Percentiles rank a stretch among this genome's conserved stretches.
These are phyloP conservation scores for Drosophila melanica DNA, from an alignment of 1,140 invertebrate genomes.

Conservation along the genomic window DNA sequence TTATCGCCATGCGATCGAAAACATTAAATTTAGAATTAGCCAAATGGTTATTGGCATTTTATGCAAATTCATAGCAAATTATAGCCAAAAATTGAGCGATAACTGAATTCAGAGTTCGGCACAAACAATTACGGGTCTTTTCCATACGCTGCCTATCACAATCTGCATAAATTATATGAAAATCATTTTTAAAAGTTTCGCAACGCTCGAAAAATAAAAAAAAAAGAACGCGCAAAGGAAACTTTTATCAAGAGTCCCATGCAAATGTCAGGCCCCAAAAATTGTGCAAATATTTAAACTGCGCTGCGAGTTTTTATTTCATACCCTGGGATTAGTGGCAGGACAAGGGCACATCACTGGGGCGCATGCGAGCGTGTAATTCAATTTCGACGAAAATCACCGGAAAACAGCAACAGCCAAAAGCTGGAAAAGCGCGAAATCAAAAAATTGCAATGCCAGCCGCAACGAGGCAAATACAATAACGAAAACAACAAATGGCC, in stretches of 20 bases:
- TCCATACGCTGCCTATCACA: conserved; percentile 19
- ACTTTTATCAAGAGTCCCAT: conserved; percentile 13
- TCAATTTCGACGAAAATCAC: conserved; percentile 52
- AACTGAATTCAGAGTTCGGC: not conserved
- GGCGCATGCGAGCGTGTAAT: conserved; percentile 59
- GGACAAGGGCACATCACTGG: conserved; percentile 3
- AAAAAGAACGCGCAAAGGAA: conserved; percentile 4
- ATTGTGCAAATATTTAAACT: conserved; percentile 46
- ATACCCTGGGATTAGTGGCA: conserved; percentile 1
- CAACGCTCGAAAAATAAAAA: not conserved
- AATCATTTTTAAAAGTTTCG: conserved; percentile 28
- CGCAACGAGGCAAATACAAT: conserved; percentile 27
- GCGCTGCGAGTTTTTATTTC: conserved; percentile 14
- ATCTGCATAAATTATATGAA: conserved; percentile 42
- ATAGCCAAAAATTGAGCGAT: conserved; percentile 8
- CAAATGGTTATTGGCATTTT: conserved; percentile 3
- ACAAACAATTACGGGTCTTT: conserved; percentile 15
- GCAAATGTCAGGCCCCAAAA: conserved; percentile 22
- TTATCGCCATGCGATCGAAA: no score
- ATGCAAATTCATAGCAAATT: conserved; percentile 20
- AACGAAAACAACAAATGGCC: conserved; percentile 6
- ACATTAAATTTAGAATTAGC: not conserved
- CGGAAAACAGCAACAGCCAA: conserved; percentile 42
- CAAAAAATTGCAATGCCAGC: conserved; percentile 41
- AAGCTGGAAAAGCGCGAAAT: conserved; percentile 36